Conservation (phyloP, 2,797 vertebrate genomes). For the Macropodus opercularis region DNA sequence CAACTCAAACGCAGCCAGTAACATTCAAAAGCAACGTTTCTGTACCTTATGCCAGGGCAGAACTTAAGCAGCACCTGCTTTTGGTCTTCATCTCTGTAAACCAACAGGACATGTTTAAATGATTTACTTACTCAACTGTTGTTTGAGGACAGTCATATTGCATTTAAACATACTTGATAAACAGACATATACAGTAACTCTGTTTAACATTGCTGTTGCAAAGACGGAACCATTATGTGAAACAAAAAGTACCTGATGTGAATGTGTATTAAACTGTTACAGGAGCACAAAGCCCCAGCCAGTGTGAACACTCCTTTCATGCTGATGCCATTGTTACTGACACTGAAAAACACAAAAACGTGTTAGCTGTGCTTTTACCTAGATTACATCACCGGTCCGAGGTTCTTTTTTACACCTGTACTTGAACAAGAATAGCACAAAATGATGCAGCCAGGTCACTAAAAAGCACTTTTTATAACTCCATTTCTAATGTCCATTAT, state of each 20-base stretch:
- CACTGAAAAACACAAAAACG: constrained; percentile 72
- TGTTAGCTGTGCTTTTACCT: not conserved
- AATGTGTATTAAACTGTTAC: constrained; percentile 69
- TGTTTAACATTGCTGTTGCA: not conserved
- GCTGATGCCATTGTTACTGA: constrained; percentile 81
- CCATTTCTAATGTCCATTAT: not conserved
- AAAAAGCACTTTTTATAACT: not conserved
- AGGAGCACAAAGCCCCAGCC: constrained; percentile 69
- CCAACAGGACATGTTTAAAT: constrained; percentile 32
- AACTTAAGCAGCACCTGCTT: constrained; percentile 76
- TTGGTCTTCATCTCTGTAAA: constrained; percentile 76
- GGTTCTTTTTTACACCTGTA: not conserved
- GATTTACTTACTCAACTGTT: not conserved
- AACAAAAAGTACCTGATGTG: constrained; percentile 80
- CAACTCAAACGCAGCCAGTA: not conserved
- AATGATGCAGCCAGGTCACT: not conserved
- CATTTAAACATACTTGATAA: not conserved
- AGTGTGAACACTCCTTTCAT: constrained; percentile 76
- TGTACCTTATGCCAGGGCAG: constrained; percentile 77
- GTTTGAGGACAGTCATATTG: not conserved
- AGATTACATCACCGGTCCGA: constrained; percentile 1
- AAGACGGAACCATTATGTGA: not conserved
- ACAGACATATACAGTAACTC: not conserved
- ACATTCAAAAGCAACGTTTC: too few species aligned
- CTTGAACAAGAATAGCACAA: not conserved